Evolutionary conservation across 2,888 invertebrate species (phyloP), one percentile per base, ranked within the genome.

Genomic region (Eumerus sabulonum): DNA sequence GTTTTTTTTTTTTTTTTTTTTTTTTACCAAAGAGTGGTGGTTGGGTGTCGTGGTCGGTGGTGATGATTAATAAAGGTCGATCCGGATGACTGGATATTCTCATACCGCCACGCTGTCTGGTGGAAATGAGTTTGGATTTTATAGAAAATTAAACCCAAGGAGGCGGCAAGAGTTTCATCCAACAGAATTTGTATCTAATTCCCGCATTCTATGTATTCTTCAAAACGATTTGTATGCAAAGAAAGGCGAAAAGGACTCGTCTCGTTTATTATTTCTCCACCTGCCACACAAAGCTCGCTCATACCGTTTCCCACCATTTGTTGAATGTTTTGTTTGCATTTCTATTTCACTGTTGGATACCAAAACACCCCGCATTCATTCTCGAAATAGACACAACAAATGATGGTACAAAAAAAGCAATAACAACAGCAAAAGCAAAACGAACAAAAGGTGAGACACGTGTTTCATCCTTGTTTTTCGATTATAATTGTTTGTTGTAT

Each of bases 241-340:
- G 7, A 27, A 2, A 27, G 27, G 3, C 2, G 2, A 27, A 27
- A 27, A 27, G 27, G 27, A 27, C 27, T 27, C 2, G 7, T 7
- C 27, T 27, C 2, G 3, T 7, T 2, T 27, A 7, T 27, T 27
- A 27, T 27, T 7, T 7, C 27, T 27, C 27, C 27, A 4, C 7
- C 27, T 27, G 7, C 27, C 27, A n/a, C 27, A 2, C 27, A 2
- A 27, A 4, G 27, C 27, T 27, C 7, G 7, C 27, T 7, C 27
- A 27, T 27, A 7, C n/a, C n/a, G 7, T 19, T 13, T 14, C 56
- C 13, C 40, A 48, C 50, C 66, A 76, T 72, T 76, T 76, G 72
- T 76, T 76, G 76, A 76, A 72, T 72, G 72, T 66, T 76, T 57
- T 72, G 51, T 72, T 76, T 71, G 71, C 54, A 66, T 76, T 68